Conservation (phyloP, 1,140 invertebrate genomes). For the Mesaphorura yosii region DNA sequence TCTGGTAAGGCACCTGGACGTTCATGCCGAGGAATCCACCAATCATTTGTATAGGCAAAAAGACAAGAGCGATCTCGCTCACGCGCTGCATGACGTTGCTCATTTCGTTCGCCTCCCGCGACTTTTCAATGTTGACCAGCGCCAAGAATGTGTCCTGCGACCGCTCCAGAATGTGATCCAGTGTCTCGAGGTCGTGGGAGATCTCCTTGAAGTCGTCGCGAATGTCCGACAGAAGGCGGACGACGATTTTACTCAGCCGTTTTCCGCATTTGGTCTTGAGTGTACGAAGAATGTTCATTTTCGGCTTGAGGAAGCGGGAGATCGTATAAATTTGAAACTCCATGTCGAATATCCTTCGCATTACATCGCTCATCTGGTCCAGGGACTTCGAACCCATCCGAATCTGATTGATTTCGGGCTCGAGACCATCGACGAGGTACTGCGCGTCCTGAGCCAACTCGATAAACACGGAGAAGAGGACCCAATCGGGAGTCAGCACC, state of each 20-base stretch:
- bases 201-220: constrained; percentile 5
- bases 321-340: constrained; percentile 8
- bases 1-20: constrained; percentile 7
- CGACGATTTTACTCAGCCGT: constrained; percentile 2
- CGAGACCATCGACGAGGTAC: constrained; percentile 1
- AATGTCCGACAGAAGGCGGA: not conserved
- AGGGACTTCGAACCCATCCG: not conserved
- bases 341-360: constrained; percentile 6
- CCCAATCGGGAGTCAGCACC: constrained; percentile 9
- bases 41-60: constrained; percentile 11
- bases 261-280: constrained; percentile 9
- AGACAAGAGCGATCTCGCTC: constrained; percentile 8
- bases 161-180: constrained; percentile 12
- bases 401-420: constrained; percentile 2
- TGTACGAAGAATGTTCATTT: constrained; percentile 3
- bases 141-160: constrained; percentile 11
- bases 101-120: constrained; percentile 9
- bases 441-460: constrained; percentile 13
- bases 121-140: not conserved
- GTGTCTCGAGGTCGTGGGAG: not conserved
- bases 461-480: constrained; percentile 13
- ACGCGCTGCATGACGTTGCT: constrained; percentile 7
- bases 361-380: not conserved
- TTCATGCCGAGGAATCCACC: constrained; percentile 12
- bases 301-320: constrained; percentile 8